Evolutionary conservation across 1,140 invertebrate genomes (phyloP).

Genomic region (Diachasma alloeum): DNA sequence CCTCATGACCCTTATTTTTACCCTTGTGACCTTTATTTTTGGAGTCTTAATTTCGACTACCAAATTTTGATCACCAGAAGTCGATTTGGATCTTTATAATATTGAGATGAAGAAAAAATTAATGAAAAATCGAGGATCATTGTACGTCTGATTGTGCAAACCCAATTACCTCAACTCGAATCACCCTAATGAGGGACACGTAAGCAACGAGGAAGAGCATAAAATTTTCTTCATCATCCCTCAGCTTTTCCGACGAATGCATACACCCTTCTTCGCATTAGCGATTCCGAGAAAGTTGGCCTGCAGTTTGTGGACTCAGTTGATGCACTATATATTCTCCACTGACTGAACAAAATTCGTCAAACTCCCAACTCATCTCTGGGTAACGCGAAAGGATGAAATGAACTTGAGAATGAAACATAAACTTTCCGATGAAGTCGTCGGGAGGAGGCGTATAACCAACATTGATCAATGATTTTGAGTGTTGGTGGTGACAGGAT

Average conservation of each 20-base stretch:
- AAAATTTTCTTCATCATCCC: neutral
- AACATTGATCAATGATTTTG: neutral
- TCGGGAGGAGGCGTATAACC: neutral
- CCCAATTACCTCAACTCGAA: neutral
- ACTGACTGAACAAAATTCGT: neutral
- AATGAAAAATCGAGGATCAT: neutral
- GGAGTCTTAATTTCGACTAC: too few relatives aligned
- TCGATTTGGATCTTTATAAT: too few relatives aligned
- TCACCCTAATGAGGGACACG: neutral
- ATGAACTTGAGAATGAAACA: neutral
- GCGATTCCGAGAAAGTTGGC: neutral
- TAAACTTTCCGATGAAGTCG: neutral
- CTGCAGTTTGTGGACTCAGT: neutral
- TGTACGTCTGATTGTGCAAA: neutral
- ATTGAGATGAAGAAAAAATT: too few relatives aligned
- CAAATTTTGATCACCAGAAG: too few relatives aligned
- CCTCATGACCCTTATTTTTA: too few relatives aligned
- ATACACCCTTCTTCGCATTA: neutral
- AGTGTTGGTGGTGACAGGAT: neutral
- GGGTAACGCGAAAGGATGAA: neutral
- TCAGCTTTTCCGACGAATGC: neutral
- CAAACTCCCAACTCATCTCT: neutral
- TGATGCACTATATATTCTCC: neutral
- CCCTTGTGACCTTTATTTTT: too few relatives aligned
- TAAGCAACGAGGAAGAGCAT: neutral